These are phyloP conservation scores for Eulimnadia texana DNA, from an alignment of 1,140 invertebrate genomes.

Conservation along the genomic window DNA sequence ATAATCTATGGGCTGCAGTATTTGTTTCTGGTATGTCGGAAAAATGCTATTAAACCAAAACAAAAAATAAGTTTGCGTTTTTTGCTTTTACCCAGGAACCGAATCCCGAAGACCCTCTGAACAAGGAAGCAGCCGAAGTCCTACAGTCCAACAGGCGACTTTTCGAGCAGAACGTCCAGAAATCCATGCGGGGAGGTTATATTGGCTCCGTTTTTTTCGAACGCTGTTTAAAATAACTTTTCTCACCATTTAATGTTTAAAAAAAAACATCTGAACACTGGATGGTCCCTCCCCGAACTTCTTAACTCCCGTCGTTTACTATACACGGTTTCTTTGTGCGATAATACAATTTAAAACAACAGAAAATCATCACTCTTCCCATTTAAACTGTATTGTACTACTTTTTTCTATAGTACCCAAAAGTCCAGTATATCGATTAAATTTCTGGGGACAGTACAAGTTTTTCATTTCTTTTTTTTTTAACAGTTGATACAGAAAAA, in stretches of 20 bases:
- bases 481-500: too few species aligned
- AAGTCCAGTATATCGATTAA: too few species aligned
- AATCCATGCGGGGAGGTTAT: slow-evolving; percentile 89
- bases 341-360: too few species aligned
- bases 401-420: too few species aligned
- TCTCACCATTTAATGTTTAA: too few species aligned
- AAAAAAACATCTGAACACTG: slow-evolving; percentile 3
- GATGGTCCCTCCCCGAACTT: not conserved
- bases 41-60: not conserved
- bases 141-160: slow-evolving; percentile 81
- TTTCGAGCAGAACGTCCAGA: slow-evolving; percentile 91
- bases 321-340: too few species aligned
- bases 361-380: too few species aligned
- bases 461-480: too few species aligned
- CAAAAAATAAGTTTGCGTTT: slow-evolving; percentile 10
- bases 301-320: not conserved
- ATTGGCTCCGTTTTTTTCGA: slow-evolving; percentile 88
- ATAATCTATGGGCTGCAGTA: slow-evolving; percentile 97
- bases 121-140: slow-evolving; percentile 97
- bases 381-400: too few species aligned
- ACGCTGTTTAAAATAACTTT: slow-evolving; percentile 79
- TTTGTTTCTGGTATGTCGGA: slow-evolving; percentile 56
- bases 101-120: slow-evolving; percentile 94
- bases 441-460: too few species aligned
- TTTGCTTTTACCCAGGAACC: slow-evolving; percentile 64